Percentiles rank a stretch among this genome's conserved stretches.
These are phyloP conservation scores for Epirrhoe tristata DNA, from an alignment of 2,888 invertebrate genomes.

Conservation along the genomic window DNA sequence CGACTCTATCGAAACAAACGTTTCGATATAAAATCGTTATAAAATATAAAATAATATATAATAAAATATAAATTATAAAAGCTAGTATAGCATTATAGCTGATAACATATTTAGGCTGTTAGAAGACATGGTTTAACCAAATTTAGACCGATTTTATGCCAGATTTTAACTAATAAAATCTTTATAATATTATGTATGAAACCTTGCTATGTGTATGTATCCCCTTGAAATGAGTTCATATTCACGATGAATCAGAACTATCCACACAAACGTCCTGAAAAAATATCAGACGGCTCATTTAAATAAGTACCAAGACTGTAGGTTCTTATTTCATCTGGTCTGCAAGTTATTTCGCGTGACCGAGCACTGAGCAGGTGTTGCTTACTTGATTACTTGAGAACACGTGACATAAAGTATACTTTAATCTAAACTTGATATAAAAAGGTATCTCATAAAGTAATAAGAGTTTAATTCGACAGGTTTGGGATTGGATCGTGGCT, in stretches of 20 bases:
- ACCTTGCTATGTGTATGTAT: no score
- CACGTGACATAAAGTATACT: neutral
- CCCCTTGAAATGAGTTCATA: no score
- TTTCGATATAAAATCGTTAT: no score
- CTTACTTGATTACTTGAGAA: constrained; percentile 22
- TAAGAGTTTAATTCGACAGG: constrained; percentile 37
- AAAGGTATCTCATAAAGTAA: constrained; percentile 39
- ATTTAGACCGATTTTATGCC: no score
- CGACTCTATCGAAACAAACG: neutral
- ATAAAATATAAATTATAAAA: no score
- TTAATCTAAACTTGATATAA: constrained; percentile 24
- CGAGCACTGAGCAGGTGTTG: constrained; percentile 31
- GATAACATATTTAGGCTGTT: no score
- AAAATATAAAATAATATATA: no score
- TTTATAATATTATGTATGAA: no score
- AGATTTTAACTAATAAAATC: no score
- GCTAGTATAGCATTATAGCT: no score
- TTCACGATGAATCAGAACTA: neutral
- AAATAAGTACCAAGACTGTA: constrained; percentile 4
- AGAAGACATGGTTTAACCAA: no score
- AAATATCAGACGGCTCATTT: constrained; percentile 8
- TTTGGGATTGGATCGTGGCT: constrained; percentile 28
- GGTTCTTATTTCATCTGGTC: constrained; percentile 10
- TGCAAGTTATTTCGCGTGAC: constrained; percentile 24
- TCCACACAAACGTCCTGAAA: neutral